phyloP scores from a whole-genome alignment of 2,113 vertebrate species.

The Dicentrarchus labrax region DNA sequence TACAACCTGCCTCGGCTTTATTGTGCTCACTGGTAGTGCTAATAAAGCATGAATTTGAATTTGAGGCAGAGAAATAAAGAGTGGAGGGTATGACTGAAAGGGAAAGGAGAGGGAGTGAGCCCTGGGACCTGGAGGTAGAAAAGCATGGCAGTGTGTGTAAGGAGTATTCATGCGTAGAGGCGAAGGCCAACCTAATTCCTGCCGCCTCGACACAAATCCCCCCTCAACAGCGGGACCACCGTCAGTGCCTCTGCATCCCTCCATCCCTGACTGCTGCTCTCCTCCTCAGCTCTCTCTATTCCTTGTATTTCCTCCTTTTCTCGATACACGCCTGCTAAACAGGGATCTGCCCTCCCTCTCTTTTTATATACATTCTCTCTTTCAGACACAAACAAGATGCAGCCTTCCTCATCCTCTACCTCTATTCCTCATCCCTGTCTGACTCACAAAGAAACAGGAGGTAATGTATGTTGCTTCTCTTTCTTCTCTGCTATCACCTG shows the following conservation, averaged over 20 bases:
- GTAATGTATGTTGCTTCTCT: neutral
- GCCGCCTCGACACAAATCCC: constrained; percentile 61
- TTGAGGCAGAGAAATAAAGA: neutral
- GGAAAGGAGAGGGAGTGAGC: neutral
- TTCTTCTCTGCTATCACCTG: neutral
- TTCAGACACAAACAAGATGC: neutral
- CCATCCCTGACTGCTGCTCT: constrained; percentile 7
- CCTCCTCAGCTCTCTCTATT: neutral
- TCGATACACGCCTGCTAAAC: neutral
- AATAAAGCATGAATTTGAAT: constrained; percentile 8
- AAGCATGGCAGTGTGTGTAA: constrained; percentile 48
- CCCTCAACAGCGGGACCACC: constrained; percentile 50
- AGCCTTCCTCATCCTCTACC: neutral
- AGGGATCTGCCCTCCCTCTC: constrained; percentile 6
- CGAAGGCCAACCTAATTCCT: constrained; percentile 73
- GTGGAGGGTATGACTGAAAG: neutral
- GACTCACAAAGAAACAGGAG: neutral
- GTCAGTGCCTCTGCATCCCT: constrained; percentile 33
- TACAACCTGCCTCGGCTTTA: neutral
- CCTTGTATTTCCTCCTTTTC: neutral
- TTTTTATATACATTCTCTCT: neutral
- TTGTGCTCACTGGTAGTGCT: neutral
- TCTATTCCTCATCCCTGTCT: neutral
- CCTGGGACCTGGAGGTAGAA: constrained; percentile 31
- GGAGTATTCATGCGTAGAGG: constrained; percentile 71